Evolutionary conservation across 2,113 vertebrate species (phyloP).

Genomic region (Cololabis saira): DNA sequence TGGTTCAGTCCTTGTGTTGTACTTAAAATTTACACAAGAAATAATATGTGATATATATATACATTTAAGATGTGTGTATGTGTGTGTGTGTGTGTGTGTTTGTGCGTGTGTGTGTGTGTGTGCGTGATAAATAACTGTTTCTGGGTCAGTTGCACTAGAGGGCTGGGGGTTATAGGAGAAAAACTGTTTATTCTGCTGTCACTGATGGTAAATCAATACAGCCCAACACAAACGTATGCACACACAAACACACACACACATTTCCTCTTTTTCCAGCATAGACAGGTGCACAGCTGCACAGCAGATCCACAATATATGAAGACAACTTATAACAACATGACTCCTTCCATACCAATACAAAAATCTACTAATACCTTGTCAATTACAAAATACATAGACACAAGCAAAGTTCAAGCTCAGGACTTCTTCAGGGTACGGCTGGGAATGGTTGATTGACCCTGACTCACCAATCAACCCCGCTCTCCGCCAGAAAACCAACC

Average conservation of each 20-base stretch:
- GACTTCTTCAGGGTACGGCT: conserved; percentile 62
- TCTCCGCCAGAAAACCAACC: conserved; percentile 74
- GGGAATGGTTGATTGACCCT: conserved; percentile 72
- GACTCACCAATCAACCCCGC: conserved; percentile 67
- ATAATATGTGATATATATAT: no score
- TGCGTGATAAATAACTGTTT: conserved; percentile 13
- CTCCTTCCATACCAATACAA: conserved; percentile 36
- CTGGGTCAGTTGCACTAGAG: conserved; percentile 20
- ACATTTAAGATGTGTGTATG: no score
- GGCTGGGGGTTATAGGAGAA: conserved; percentile 20
- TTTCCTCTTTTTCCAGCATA: conserved; percentile 8
- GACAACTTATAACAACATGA: conserved; percentile 44
- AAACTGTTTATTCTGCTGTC: conserved; percentile 47
- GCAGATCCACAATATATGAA: conserved; percentile 51
- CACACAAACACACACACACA: background rate
- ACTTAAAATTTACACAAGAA: no score
- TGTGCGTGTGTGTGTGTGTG: conserved; percentile 10
- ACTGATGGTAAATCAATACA: conserved; percentile 53
- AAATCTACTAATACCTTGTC: conserved; percentile 28
- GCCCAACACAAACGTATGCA: no score
- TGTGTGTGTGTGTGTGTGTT: conserved; percentile 8
- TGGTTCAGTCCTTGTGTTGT: no score
- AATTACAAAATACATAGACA: conserved; percentile 30
- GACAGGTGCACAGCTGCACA: conserved; percentile 51
- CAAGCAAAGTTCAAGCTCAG: conserved; percentile 11